Base-by-base conservation (phyloP, 2,888 invertebrate genomes). In the Aspidiotus destructor region DNA sequence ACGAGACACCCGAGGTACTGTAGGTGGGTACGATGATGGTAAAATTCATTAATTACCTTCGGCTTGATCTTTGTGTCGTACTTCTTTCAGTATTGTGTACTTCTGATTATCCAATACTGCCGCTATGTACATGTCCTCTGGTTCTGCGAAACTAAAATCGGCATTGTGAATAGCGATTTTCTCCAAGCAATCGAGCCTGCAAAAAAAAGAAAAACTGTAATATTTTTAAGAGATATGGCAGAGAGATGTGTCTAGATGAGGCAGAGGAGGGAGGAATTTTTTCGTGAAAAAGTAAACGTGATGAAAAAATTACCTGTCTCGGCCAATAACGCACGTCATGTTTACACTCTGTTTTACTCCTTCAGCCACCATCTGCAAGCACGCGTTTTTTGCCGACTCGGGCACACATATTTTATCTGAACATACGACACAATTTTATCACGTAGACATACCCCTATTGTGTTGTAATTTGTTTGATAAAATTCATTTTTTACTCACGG, bases 81-180 rank as follows among this genome's bases (percentile, higher is more conserved):
- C 86, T 77, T 88, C 88, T 72, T 86, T 86, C 75, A 88, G 83
- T 7, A 91, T 81, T 0, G 85, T 84, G 75, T 87, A 87, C 77
- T 89, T 86, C 76, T 87, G 83, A 75, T 88, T 84, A 28, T 83
- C 83, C 64, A 84, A 80, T 53, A 86, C 85, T 57, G 85, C 82
- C 0, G 89, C 91, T 57, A 92, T 84, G 76, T 91, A 92, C 84
- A 92, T 89, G 75, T 92, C 91, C 74, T 92, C 92, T 5, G 93
- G 90, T 75, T 92, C 92, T 2, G 88, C 86, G 8, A 87, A 86
- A 41, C 88, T 84, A 69, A 92, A 82, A 76, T 94, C 93, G 0
- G 92, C 92, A 75, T 86, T 83, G 40, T 87, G 83, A 72, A 84
- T 82, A 71, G 87, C 85, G 9, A 94, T 86, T 76, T 84, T 83